These are phyloP conservation scores for Malurus elegans DNA, from an alignment of 2,113 vertebrate species.

Conservation along the genomic window DNA sequence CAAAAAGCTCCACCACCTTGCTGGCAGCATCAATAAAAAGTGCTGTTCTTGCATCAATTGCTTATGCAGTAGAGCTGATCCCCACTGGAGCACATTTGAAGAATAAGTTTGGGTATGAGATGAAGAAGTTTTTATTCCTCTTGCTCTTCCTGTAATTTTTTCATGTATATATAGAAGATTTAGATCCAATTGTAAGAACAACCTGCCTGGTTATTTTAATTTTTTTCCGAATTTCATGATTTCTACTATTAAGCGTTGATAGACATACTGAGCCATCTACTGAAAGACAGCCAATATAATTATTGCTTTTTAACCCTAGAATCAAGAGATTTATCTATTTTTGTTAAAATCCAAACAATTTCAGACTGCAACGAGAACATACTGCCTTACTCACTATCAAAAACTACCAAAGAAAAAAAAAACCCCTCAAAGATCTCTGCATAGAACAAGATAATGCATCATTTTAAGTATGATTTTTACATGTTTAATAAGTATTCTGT, in stretches of 20 bases:
- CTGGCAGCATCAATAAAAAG: background rate
- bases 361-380: background rate
- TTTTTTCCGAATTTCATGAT: background rate
- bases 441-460: background rate
- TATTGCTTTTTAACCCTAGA: background rate
- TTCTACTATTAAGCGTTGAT: background rate
- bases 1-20: background rate
- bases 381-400: background rate
- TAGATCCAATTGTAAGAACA: background rate
- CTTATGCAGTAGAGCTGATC: background rate
- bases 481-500: background rate
- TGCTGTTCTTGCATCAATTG: background rate
- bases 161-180: background rate
- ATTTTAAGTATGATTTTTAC: background rate
- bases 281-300: background rate
- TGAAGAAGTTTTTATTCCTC: background rate
- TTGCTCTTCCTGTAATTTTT: background rate
- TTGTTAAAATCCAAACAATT: background rate
- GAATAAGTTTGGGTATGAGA: background rate
- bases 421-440: background rate
- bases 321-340: background rate
- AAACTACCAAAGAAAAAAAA: background rate
- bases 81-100: background rate
- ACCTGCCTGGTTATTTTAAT: background rate
- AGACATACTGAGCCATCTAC: background rate